Base-by-base conservation (phyloP, 2,888 invertebrate genomes). In the Petrophora chlorosata region DNA sequence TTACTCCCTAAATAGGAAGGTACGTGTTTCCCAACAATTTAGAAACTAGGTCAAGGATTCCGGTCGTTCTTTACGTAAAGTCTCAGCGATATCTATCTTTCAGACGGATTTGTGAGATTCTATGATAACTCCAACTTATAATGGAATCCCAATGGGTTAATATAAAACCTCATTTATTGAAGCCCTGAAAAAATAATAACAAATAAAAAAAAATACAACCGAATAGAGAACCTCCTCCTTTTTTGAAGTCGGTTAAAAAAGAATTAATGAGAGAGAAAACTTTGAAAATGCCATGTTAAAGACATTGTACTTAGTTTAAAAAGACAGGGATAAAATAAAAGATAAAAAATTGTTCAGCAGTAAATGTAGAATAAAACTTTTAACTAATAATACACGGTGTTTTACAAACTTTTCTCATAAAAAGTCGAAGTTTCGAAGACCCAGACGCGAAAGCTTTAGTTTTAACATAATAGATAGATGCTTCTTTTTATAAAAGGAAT, bases 391-490 rank as follows among this genome's bases (percentile, higher is more conserved):
- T 30, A 29, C 38, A 47, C 38, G 22, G 17, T 33, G 43, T 58
- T 49, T 39, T 38, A 16, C 17, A 12, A 59, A 59, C 29, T 59
- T 59, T 53, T 36, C 43, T 42, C 48, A 51, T 56, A 59, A 55
- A 53, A 56, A 22, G 45, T 43, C n/a, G 22, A 23, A 30, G n/a
- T 28, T 48, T 58, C 44, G 23, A 47, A 49, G 29, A 26, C 29
- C 33, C 28, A 53, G 50, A 35, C 50, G 44, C 26, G 26, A 25
- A 47, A 53, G 25, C 32, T 50, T 51, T 42, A 25, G 28, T 10
- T 43, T 36, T 39, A 43, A 25, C 30, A 8, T 22, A 22, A 22
- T 22, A 22, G 5, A 22, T 5, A 17, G 32, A n/a, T n/a, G n/a
- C n/a, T 15, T n/a, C 16, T 32, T 32, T 16, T 15, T 7, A 16